Conservation (phyloP, 2,113 vertebrate species). For the Cynoglossus semilaevis region DNA sequence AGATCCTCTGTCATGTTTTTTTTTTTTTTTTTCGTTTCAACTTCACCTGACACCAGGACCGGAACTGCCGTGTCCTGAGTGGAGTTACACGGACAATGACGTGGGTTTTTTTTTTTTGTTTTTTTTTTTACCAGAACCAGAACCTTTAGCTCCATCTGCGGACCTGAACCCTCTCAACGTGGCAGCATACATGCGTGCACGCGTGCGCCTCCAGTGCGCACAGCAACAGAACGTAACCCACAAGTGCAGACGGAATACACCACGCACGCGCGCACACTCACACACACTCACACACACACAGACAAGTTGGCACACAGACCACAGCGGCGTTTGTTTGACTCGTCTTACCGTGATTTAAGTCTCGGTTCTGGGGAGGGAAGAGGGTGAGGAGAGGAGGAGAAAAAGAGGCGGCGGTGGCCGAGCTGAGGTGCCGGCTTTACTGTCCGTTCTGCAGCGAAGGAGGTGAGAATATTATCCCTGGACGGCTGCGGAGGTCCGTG, state of each 20-base stretch:
- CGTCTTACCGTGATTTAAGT: slow-evolving; percentile 49
- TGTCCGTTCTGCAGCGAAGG: slow-evolving; percentile 58
- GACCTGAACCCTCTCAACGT: neutral
- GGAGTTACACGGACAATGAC: neutral
- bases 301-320: neutral
- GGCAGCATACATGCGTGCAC: slow-evolving; percentile 12
- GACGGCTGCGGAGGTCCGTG: slow-evolving; percentile 48
- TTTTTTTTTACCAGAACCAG: neutral
- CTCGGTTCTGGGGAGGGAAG: slow-evolving; percentile 3
- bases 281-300: neutral
- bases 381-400: slow-evolving; percentile 5
- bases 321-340: neutral
- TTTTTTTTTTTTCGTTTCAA: too few species aligned
- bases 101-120: too few species aligned
- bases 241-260: slow-evolving; percentile 17
- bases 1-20: too few species aligned
- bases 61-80: too few species aligned
- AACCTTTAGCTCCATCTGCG: neutral
- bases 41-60: too few species aligned
- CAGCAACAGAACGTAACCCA: slow-evolving; percentile 20
- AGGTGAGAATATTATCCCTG: slow-evolving; percentile 53
- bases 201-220: slow-evolving; percentile 23
- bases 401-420: too few species aligned
- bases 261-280: neutral
- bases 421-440: slow-evolving; percentile 18